phyloP scores from a whole-genome alignment of 2,888 invertebrate species.

The Eristalis pertinax region DNA sequence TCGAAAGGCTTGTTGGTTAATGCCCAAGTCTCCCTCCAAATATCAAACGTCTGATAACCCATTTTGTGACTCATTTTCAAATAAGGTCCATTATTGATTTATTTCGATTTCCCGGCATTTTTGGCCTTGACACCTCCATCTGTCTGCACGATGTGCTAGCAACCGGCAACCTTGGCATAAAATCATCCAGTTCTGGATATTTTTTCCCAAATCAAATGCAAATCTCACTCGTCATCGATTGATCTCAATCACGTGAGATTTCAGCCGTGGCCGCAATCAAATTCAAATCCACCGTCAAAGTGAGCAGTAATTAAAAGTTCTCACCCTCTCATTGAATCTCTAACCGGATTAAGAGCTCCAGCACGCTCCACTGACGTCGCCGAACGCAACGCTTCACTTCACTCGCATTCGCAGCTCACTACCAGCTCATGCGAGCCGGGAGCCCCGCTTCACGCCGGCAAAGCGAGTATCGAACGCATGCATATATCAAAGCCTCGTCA shows the following conservation, averaged over 20 bases:
- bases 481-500: slow-evolving; percentile 36
- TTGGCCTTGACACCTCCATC: too few species aligned
- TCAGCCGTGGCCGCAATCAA: neutral
- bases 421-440: neutral
- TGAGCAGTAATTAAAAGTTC: neutral
- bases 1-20: too few species aligned
- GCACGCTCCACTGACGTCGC: neutral
- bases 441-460: neutral
- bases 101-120: too few species aligned
- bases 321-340: slow-evolving; percentile 5
- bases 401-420: neutral
- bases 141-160: too few species aligned
- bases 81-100: too few species aligned
- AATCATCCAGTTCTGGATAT: neutral
- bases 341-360: slow-evolving; percentile 13
- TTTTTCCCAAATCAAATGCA: neutral
- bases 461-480: slow-evolving; percentile 10
- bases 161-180: neutral
- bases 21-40: too few species aligned
- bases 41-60: too few species aligned
- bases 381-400: neutral
- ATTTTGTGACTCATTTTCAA: too few species aligned
- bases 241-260: neutral
- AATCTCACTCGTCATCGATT: neutral
- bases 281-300: neutral